Percentiles rank a stretch among this genome's conserved stretches.
Evolutionary conservation across 2,797 vertebrate species (phyloP).

Genomic region (Uromys caudimaculatus): DNA sequence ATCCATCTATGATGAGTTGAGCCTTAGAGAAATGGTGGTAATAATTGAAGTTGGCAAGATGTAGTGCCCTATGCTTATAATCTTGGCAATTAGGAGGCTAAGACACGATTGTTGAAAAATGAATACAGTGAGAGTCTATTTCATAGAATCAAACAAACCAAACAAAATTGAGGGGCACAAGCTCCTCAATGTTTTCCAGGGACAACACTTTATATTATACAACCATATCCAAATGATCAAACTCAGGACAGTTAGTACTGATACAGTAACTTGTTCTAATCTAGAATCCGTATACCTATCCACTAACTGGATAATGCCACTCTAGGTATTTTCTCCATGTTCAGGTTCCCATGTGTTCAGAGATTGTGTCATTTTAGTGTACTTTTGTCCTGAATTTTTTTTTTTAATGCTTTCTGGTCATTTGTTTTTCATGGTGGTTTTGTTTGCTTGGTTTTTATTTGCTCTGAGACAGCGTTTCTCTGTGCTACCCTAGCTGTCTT

Average conservation of each 20-base stretch:
- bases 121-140: not conserved
- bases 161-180: not conserved
- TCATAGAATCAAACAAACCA: not conserved
- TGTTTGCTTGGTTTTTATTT: not conserved
- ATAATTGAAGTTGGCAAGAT: not conserved
- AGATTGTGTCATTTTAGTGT: not conserved
- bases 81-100: not conserved
- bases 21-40: not conserved
- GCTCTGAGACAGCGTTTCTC: not conserved
- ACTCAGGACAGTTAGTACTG: not conserved
- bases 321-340: not conserved
- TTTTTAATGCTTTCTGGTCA: not conserved
- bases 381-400: not conserved
- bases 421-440: not conserved
- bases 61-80: not conserved
- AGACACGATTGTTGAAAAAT: not conserved
- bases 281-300: not conserved
- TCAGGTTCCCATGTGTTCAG: not conserved
- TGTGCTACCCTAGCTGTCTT: not conserved
- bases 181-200: not conserved
- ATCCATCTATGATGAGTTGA: not conserved
- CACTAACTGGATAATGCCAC: not conserved
- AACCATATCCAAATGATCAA: not conserved
- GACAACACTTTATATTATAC: not conserved
- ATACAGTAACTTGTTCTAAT: not conserved